Percentiles rank a stretch among this genome's conserved stretches.
Conservation (phyloP, 2,113 vertebrate species). For the Agapornis roseicollis region DNA sequence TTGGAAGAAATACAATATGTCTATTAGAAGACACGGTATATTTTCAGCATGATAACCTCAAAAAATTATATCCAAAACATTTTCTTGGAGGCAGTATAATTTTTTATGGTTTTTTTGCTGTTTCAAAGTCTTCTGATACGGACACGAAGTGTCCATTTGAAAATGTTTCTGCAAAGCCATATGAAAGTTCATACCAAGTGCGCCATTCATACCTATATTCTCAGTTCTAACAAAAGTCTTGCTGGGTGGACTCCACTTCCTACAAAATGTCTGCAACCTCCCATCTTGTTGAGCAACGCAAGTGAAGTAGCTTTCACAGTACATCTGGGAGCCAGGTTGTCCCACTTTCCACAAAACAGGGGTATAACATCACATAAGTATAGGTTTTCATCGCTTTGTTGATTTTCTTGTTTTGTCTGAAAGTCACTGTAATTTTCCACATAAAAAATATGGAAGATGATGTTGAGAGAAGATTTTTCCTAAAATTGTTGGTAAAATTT, state of each 20-base stretch:
- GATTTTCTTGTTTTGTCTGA: neutral
- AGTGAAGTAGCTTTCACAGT: neutral
- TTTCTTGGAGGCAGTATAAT: neutral
- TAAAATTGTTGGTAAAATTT: neutral
- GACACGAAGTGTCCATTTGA: neutral
- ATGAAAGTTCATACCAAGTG: neutral
- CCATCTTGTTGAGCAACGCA: neutral
- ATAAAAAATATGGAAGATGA: neutral
- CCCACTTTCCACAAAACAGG: neutral
- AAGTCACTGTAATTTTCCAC: neutral
- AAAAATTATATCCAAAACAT: neutral
- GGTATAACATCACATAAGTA: neutral
- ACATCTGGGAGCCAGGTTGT: neutral
- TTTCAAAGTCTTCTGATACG: neutral
- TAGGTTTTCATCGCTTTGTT: neutral
- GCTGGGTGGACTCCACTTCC: neutral
- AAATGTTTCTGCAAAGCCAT: neutral
- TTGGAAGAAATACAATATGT: neutral
- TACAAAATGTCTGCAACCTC: neutral
- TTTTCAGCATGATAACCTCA: neutral
- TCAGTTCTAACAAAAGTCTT: neutral
- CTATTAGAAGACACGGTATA: neutral
- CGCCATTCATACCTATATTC: neutral
- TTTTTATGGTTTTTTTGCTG: neutral
- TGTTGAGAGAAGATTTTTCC: neutral